These are phyloP conservation scores for Dioctria linearis DNA, from an alignment of 2,888 invertebrate genomes.

Conservation along the genomic window DNA sequence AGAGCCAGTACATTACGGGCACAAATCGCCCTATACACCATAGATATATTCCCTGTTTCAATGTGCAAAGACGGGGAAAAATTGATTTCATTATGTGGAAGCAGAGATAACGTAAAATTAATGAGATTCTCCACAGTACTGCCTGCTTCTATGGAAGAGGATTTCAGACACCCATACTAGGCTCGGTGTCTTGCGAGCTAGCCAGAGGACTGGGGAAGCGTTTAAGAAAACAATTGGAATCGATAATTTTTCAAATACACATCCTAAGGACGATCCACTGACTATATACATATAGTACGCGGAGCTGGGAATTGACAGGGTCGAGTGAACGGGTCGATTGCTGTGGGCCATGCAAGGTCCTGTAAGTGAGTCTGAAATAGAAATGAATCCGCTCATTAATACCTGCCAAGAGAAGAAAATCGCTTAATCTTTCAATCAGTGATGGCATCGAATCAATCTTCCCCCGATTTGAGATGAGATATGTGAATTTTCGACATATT, in stretches of 20 bases:
- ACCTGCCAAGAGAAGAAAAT: constrained; percentile 58
- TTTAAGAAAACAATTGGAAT: constrained; percentile 53
- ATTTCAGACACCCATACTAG: not conserved
- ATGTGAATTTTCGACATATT: constrained; percentile 31
- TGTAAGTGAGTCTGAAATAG: not conserved
- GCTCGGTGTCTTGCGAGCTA: not conserved
- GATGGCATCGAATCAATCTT: constrained; percentile 59
- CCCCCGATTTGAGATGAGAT: constrained; percentile 49
- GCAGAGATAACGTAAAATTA: constrained; percentile 60
- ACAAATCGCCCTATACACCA: constrained; percentile 24
- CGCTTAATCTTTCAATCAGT: constrained; percentile 59
- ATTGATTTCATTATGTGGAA: constrained; percentile 60
- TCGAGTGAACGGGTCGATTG: constrained; percentile 1
- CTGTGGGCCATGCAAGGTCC: not conserved
- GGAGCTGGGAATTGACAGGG: not conserved
- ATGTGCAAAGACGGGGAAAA: constrained; percentile 56
- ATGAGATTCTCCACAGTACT: constrained; percentile 55
- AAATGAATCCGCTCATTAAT: constrained; percentile 57
- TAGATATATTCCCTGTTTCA: constrained; percentile 33
- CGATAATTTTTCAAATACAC: constrained; percentile 48
- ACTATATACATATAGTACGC: not conserved
- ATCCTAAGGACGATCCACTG: constrained; percentile 14
- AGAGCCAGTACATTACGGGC: constrained; percentile 36
- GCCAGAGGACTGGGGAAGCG: constrained; percentile 11
- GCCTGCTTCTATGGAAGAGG: constrained; percentile 12